Conservation (phyloP, 2,113 vertebrate species). For the Bos indicus region DNA sequence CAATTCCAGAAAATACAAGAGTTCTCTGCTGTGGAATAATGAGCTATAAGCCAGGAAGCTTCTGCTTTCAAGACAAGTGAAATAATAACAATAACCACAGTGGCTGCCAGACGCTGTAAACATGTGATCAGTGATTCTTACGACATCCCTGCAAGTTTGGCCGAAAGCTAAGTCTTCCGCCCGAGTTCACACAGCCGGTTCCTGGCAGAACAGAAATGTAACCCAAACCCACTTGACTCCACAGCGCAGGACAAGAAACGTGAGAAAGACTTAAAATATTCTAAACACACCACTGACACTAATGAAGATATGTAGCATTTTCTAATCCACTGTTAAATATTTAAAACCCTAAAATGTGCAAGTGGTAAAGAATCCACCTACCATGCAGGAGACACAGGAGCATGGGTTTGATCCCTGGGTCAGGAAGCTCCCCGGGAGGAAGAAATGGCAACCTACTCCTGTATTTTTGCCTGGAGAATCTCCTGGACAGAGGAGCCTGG, state of each 20-base stretch:
- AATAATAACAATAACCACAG: background rate
- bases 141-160: background rate
- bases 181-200: background rate
- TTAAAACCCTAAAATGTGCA: background rate
- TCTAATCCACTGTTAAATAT: background rate
- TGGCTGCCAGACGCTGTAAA: background rate
- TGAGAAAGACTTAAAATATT: background rate
- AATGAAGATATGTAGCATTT: background rate
- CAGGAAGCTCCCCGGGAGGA: background rate
- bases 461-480: background rate
- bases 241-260: background rate
- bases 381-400: background rate
- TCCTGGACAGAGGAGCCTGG: background rate
- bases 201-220: background rate
- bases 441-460: background rate
- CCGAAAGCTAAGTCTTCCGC: background rate
- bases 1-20: background rate
- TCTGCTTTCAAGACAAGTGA: background rate
- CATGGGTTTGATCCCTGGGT: background rate
- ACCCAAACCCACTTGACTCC: background rate
- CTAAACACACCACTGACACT: background rate
- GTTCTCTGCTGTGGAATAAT: background rate
- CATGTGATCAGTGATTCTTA: background rate
- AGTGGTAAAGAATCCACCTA: background rate
- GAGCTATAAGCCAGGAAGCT: background rate